Evolutionary conservation across 2,797 vertebrate species (phyloP).

Genomic region (Pipistrellus pipistrellus): DNA sequence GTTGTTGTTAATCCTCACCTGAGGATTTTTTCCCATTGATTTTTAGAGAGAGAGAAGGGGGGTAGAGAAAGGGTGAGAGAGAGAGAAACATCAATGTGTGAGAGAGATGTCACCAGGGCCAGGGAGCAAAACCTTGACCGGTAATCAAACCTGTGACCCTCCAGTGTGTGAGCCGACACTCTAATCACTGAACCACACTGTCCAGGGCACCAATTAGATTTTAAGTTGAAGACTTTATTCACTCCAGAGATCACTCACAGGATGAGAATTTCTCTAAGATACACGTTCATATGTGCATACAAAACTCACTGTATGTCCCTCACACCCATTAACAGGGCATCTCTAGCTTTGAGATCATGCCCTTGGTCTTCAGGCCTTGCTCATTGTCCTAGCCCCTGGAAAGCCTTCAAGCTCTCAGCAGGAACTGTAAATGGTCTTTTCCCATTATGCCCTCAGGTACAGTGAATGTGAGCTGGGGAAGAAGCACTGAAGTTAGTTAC

Average conservation of each 20-base stretch:
- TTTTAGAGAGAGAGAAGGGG: no score
- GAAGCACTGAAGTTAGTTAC: neutral
- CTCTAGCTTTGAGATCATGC: neutral
- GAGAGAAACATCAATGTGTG: no score
- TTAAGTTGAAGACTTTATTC: conserved; percentile 4
- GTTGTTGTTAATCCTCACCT: no score
- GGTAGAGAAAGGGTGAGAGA: no score
- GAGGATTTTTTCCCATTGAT: no score
- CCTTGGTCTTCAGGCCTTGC: neutral
- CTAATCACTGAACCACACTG: no score
- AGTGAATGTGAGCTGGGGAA: neutral
- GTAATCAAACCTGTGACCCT: no score
- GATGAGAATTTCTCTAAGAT: neutral
- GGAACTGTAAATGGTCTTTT: neutral
- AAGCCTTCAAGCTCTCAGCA: neutral
- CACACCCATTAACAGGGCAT: neutral
- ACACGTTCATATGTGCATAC: neutral
- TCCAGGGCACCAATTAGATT: neutral
- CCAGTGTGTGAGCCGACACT: no score
- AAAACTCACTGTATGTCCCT: neutral
- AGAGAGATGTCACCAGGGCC: no score
- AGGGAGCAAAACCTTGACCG: no score
- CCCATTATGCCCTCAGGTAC: neutral
- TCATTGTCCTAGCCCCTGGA: neutral
- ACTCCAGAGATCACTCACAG: neutral